Conservation (phyloP, 2,888 invertebrate genomes). For the Pseudoips prasinana region DNA sequence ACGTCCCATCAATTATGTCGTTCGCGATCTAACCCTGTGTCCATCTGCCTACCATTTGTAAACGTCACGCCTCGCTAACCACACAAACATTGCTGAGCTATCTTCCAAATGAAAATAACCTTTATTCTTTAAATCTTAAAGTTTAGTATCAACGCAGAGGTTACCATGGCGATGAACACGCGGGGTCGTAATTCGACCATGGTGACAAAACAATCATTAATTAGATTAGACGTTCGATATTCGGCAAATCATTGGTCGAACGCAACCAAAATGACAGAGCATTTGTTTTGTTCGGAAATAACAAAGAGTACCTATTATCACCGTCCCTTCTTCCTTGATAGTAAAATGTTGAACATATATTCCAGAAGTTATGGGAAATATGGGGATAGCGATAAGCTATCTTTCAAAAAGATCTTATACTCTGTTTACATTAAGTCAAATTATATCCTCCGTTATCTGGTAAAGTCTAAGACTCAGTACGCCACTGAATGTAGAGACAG, state of each 20-base stretch:
- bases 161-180: slow-evolving; percentile 35
- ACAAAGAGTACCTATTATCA: slow-evolving; percentile 28
- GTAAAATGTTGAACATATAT: slow-evolving; percentile 8
- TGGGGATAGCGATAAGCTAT: background rate
- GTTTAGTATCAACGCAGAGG: slow-evolving; percentile 14
- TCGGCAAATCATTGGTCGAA: slow-evolving; percentile 61
- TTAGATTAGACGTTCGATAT: slow-evolving; percentile 52
- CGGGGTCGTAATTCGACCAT: slow-evolving; percentile 51
- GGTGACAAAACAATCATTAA: slow-evolving; percentile 69
- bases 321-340: slow-evolving; percentile 13
- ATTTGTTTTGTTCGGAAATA: slow-evolving; percentile 42
- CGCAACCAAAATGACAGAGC: slow-evolving; percentile 46
- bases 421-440: background rate
- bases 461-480: too few species aligned
- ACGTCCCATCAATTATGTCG: slow-evolving; percentile 68
- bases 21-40: slow-evolving; percentile 67
- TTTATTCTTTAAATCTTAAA: slow-evolving; percentile 26
- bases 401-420: background rate
- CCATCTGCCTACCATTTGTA: slow-evolving; percentile 70
- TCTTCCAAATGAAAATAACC: slow-evolving; percentile 24
- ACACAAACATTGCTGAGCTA: slow-evolving; percentile 25
- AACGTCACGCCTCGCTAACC: slow-evolving; percentile 53
- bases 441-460: too few species aligned
- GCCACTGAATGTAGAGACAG: too few species aligned
- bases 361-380: background rate